phyloP scores from a whole-genome alignment of 1,140 invertebrate species.

The Melipona quadrifasciata region DNA sequence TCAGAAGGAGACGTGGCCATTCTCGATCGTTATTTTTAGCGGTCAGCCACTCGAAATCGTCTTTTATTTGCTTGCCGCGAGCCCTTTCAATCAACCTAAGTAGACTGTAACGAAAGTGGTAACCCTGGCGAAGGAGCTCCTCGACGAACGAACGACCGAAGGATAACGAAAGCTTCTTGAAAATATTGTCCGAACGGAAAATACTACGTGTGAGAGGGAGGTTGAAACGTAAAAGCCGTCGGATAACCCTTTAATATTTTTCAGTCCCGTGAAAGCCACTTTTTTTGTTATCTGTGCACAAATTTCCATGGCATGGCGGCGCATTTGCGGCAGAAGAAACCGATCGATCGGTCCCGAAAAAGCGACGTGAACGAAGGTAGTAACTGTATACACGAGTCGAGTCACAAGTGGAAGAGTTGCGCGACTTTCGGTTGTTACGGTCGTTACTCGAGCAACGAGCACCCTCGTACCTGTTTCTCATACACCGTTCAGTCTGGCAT shows the following conservation, averaged over 20 bases:
- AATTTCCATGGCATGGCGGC: neutral
- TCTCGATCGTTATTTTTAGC: conserved; percentile 53
- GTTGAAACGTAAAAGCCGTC: neutral
- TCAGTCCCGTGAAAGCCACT: conserved; percentile 23
- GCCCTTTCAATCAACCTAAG: conserved; percentile 41
- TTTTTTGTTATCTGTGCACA: neutral
- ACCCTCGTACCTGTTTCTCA: neutral
- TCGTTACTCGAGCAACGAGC: neutral
- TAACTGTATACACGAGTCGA: neutral
- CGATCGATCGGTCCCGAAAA: conserved; percentile 47
- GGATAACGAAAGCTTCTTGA: conserved; percentile 36
- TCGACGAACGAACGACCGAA: neutral
- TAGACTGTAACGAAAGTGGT: conserved; percentile 21
- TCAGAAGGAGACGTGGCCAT: neutral
- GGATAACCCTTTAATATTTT: conserved; percentile 51
- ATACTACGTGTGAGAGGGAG: conserved; percentile 4
- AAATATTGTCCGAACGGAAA: conserved; percentile 35
- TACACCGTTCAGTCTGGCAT: neutral
- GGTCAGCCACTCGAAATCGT: conserved; percentile 44
- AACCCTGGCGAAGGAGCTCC: conserved; percentile 7
- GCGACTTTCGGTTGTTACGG: neutral
- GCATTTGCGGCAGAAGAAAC: neutral
- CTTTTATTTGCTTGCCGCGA: conserved; percentile 11
- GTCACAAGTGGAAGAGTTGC: conserved; percentile 10
- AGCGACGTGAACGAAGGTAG: neutral